Percentiles rank a stretch among this genome's conserved stretches.
Evolutionary conservation across 2,113 vertebrate genomes (phyloP).

Genomic region (Crotalus helleri): DNA sequence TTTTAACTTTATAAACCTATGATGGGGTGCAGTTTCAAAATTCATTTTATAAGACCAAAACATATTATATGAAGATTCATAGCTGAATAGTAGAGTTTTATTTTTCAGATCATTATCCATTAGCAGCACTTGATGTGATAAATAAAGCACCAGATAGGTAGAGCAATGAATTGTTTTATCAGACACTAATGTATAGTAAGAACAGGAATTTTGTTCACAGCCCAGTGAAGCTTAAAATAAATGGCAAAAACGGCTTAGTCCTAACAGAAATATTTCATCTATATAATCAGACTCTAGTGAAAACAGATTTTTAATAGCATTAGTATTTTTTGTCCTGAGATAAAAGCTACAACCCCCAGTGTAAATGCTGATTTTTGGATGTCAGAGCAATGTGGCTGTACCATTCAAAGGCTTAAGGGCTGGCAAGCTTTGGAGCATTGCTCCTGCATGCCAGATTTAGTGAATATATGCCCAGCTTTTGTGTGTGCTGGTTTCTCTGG

Average conservation of each 20-base stretch:
- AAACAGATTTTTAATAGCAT: not conserved
- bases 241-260: conserved; percentile 1
- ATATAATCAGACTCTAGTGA: not conserved
- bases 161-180: not conserved
- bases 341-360: conserved; percentile 15
- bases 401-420: not conserved
- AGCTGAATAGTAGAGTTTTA: not conserved
- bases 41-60: conserved; percentile 2
- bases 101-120: conserved; percentile 13
- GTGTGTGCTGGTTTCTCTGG: conserved; percentile 8
- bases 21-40: conserved; percentile 31
- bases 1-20: conserved; percentile 36
- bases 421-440: not conserved
- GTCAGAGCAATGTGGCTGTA: not conserved
- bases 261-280: not conserved
- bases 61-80: conserved; percentile 28
- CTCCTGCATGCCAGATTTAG: not conserved
- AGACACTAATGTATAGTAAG: not conserved
- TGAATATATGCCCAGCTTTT: conserved; percentile 17
- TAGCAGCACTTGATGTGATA: conserved; percentile 20
- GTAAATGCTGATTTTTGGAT: conserved; percentile 29
- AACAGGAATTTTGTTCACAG: conserved; percentile 1
- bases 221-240: not conserved
- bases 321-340: not conserved
- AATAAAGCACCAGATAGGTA: conserved; percentile 29